phyloP scores from a whole-genome alignment of 2,888 invertebrate genomes.

The Drosophila emarginata region DNA sequence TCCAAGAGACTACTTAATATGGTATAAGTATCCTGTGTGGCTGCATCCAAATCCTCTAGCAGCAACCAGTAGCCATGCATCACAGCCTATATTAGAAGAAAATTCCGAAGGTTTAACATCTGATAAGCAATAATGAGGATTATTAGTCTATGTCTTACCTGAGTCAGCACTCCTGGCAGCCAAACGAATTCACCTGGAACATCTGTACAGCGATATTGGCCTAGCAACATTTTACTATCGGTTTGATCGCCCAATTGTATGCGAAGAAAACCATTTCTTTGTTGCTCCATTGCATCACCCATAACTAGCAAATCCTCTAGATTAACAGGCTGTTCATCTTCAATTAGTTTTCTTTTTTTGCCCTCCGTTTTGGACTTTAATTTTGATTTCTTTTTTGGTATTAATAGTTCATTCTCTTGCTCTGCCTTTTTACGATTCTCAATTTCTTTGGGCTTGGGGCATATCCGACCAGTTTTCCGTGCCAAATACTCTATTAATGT shows the following conservation, averaged over 20 bases:
- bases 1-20: slow-evolving; percentile 93
- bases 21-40: slow-evolving; percentile 95
- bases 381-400: slow-evolving; percentile 47
- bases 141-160: slow-evolving; percentile 82
- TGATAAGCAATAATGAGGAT: not conserved
- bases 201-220: slow-evolving; percentile 92
- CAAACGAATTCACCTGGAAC: slow-evolving; percentile 98
- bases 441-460: slow-evolving; percentile 72
- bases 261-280: slow-evolving; percentile 86
- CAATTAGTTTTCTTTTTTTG: slow-evolving; percentile 25
- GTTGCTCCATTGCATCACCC: slow-evolving; percentile 27
- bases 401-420: slow-evolving; percentile 51
- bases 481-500: slow-evolving; percentile 94
- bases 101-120: not conserved
- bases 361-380: slow-evolving; percentile 5
- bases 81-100: slow-evolving; percentile 84
- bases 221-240: slow-evolving; percentile 96
- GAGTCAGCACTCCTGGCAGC: slow-evolving; percentile 96
- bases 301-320: slow-evolving; percentile 52
- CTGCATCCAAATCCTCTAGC: slow-evolving; percentile 97
- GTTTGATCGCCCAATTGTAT: slow-evolving; percentile 98
- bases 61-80: slow-evolving; percentile 94
- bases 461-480: slow-evolving; percentile 87
- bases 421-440: slow-evolving; percentile 40
- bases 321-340: slow-evolving; percentile 10